Base-by-base conservation (phyloP, 2,888 invertebrate species). In the Hybos culiciformis region DNA sequence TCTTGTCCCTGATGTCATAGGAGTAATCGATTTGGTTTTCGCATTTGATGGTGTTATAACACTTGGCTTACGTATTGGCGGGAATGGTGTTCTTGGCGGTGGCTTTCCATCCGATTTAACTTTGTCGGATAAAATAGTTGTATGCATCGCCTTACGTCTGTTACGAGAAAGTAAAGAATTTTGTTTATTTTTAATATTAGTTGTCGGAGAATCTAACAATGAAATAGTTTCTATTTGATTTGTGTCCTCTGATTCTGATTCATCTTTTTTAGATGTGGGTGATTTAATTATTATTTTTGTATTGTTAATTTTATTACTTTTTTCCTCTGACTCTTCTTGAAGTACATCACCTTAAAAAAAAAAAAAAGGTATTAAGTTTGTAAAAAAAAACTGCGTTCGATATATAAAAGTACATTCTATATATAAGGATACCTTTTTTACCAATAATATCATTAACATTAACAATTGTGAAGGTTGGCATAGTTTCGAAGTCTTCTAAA, bases 391-490 rank as follows among this genome's bases (percentile, higher is more conserved):
- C 29, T 29, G n/a, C 29, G 12, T 29, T 29, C n/a, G n/a, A n/a
- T 12, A 29, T n/a, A 12, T 23, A 23, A 9, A 23, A 7, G 9
- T 5, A 29, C n/a, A 29, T 5, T n/a, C 5, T 29, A 29, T n/a
- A 29, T 12, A 5, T 5, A 12, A 29, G n/a, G 50, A 63, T 63
- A 4, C 61, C 62, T 31, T 58, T 59, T 46, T 65, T 65, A 42
- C 64, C 64, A 4, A 66, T 64, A 41, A 66, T 66, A 44, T 66
- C 65, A 46, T 63, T 59, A 9, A 66, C 64, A 43, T 66, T 66
- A 7, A 66, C 66, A 40, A 66, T 66, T 19, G 66, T 66, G 42
- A 66, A 66, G 8, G 66, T 66, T n/a, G 63, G 64, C 58, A 61
- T 62, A 12, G 54, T 55, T 43, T 59, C 58, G 29, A 56, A 57